Conservation (phyloP, 2,113 vertebrate genomes). For the Plotosus lineatus region DNA sequence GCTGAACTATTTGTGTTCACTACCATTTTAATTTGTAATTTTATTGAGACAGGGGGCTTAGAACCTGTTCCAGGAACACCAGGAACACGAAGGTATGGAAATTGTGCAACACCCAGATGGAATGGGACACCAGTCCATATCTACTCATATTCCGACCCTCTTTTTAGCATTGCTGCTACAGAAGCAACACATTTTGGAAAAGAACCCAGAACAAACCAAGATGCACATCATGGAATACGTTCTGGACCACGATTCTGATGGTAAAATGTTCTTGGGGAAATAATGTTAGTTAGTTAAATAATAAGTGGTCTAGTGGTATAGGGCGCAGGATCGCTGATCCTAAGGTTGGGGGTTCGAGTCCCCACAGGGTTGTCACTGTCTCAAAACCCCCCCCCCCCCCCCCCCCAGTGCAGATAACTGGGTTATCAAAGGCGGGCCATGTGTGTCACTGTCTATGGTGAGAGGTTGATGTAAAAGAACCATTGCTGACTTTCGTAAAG, state of each 20-base stretch:
- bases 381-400: too few species aligned
- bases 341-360: too few species aligned
- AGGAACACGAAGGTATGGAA: neutral
- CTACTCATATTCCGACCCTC: neutral
- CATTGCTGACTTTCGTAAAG: too few species aligned
- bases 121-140: neutral
- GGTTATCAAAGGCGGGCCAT: too few species aligned
- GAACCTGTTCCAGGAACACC: neutral
- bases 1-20: neutral
- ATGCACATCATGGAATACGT: neutral
- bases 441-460: too few species aligned
- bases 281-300: too few species aligned
- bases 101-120: too few species aligned
- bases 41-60: neutral
- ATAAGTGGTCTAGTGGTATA: too few species aligned
- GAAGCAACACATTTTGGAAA: neutral
- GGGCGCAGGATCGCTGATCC: too few species aligned
- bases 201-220: neutral
- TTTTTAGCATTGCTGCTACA: neutral
- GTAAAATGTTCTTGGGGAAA: neutral
- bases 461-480: too few species aligned
- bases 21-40: neutral
- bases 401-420: too few species aligned
- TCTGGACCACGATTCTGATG: neutral
- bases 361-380: too few species aligned